Conservation (phyloP, 2,113 vertebrate genomes). For the Callithrix jacchus region DNA sequence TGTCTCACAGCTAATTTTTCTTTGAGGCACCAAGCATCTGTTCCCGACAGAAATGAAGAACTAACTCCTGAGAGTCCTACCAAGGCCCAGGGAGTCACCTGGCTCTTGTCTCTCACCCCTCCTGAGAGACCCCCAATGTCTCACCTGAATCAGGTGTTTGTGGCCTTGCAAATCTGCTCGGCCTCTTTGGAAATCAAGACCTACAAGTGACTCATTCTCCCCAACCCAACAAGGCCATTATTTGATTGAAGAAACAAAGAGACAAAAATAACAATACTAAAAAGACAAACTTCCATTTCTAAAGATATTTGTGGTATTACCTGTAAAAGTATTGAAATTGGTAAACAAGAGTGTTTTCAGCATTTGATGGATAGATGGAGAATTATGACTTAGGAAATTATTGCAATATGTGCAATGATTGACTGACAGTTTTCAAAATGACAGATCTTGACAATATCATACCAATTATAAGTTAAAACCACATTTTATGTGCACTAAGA, state of each 20-base stretch:
- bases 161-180: neutral
- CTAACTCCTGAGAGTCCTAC: neutral
- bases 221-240: neutral
- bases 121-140: neutral
- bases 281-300: neutral
- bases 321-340: neutral
- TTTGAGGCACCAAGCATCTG: too few relatives aligned
- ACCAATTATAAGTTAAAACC: too few relatives aligned
- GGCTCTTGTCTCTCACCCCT: neutral
- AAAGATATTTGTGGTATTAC: neutral
- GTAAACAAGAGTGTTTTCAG: neutral
- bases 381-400: neutral
- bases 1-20: too few relatives aligned
- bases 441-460: neutral
- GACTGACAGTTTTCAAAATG: neutral
- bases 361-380: neutral
- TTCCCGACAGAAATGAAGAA: too few relatives aligned
- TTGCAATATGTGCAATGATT: neutral
- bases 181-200: neutral
- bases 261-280: neutral
- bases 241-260: neutral
- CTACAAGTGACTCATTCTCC: neutral
- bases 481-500: rapidly evolving
- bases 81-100: neutral
- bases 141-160: neutral